Evolutionary conservation across 92 coral and sea anemone species (phyloP).

Genomic region (Porites lobata): DNA sequence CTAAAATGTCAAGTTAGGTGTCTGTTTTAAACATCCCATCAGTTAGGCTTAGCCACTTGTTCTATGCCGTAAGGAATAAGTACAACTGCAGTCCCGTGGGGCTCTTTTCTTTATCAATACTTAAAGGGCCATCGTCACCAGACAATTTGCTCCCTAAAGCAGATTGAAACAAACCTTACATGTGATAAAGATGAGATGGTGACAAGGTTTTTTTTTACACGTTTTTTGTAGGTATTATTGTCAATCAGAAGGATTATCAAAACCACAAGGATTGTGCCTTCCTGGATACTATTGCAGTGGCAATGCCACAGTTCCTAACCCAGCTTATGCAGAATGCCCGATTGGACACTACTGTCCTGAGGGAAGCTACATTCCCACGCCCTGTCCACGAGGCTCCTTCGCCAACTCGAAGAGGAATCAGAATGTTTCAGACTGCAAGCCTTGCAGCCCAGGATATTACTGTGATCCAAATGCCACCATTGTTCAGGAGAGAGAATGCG

Average conservation of each 20-base stretch:
- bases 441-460: slow-evolving; percentile 96
- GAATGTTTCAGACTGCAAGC: slow-evolving; percentile 89
- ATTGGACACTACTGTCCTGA: slow-evolving; percentile 89
- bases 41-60: no score
- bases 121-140: not conserved
- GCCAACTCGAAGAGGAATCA: slow-evolving; percentile 89
- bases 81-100: no score
- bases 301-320: slow-evolving; percentile 78
- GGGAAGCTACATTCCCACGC: slow-evolving; percentile 91
- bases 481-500: slow-evolving; percentile 82
- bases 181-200: no score
- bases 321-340: slow-evolving; percentile 87
- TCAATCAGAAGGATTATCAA: slow-evolving; percentile 72
- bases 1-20: no score
- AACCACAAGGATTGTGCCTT: slow-evolving; percentile 88
- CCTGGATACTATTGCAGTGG: slow-evolving; percentile 94
- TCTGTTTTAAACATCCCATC: no score
- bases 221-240: slow-evolving; percentile 80
- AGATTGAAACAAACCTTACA: not conserved
- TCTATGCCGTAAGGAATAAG: no score
- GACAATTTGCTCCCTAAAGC: no score
- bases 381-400: slow-evolving; percentile 95
- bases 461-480: slow-evolving; percentile 88
- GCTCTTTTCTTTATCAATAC: no score
- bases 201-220: not conserved